Conservation (phyloP, 2,113 vertebrate species). For the Aix galericulata region DNA sequence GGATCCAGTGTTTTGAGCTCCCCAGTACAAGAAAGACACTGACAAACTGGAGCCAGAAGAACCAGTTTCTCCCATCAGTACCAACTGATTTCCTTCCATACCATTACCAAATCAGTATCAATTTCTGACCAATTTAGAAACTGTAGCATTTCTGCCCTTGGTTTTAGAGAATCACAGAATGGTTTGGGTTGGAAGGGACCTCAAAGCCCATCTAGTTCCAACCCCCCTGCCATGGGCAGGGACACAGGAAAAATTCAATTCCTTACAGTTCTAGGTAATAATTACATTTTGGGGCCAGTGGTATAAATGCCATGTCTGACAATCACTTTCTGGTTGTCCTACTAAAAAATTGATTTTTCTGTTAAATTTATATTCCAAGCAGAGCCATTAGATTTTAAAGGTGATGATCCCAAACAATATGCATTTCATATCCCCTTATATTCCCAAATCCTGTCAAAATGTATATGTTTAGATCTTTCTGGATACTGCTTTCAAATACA, state of each 20-base stretch:
- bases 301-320: background rate
- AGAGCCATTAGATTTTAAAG: background rate
- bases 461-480: background rate
- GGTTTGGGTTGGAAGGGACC: too few relatives aligned
- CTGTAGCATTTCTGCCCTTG: background rate
- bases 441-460: background rate
- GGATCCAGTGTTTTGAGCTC: background rate
- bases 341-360: background rate
- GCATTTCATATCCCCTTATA: background rate
- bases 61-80: background rate
- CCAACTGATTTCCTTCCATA: background rate
- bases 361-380: background rate
- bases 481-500: background rate
- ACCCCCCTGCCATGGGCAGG: too few relatives aligned
- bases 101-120: background rate
- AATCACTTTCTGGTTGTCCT: background rate
- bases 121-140: background rate
- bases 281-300: background rate
- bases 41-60: background rate
- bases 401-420: background rate
- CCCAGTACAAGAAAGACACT: background rate
- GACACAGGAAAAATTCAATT: background rate
- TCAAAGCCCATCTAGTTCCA: too few relatives aligned
- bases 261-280: background rate
- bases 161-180: too few relatives aligned